These are phyloP conservation scores for Drosophila meridionalis DNA, from an alignment of 2,888 invertebrate genomes.

Conservation along the genomic window DNA sequence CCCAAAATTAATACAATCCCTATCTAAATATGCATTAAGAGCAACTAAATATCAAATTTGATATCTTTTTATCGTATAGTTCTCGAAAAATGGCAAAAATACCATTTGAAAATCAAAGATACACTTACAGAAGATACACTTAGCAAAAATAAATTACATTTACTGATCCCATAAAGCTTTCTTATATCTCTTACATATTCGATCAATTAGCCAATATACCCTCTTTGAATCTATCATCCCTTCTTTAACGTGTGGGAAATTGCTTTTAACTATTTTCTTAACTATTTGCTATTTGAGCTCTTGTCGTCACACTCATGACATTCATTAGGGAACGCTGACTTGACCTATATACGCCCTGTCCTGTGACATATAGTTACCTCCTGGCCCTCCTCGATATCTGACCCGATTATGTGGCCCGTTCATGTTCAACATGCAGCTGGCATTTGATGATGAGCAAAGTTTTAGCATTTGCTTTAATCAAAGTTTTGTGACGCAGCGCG, in stretches of 20 bases:
- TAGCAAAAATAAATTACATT: background rate
- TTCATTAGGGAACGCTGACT: conserved; percentile 17
- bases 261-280: conserved; percentile 37
- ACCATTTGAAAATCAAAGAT: too few species aligned
- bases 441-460: conserved; percentile 51
- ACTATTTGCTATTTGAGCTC: conserved; percentile 25
- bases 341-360: conserved; percentile 25
- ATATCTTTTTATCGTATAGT: background rate
- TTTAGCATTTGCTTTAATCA: conserved; percentile 45
- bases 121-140: too few species aligned
- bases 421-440: conserved; percentile 45
- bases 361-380: conserved; percentile 1
- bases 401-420: conserved; percentile 25
- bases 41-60: background rate
- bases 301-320: conserved; percentile 19
- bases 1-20: background rate
- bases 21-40: background rate
- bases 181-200: too few species aligned
- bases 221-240: background rate
- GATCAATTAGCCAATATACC: background rate
- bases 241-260: background rate
- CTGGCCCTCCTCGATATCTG: conserved; percentile 7
- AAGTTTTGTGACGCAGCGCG: conserved; percentile 46
- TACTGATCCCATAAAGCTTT: background rate
- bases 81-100: background rate